Evolutionary conservation across 1,140 invertebrate genomes (phyloP).

Genomic region (Melanaphis sacchari): DNA sequence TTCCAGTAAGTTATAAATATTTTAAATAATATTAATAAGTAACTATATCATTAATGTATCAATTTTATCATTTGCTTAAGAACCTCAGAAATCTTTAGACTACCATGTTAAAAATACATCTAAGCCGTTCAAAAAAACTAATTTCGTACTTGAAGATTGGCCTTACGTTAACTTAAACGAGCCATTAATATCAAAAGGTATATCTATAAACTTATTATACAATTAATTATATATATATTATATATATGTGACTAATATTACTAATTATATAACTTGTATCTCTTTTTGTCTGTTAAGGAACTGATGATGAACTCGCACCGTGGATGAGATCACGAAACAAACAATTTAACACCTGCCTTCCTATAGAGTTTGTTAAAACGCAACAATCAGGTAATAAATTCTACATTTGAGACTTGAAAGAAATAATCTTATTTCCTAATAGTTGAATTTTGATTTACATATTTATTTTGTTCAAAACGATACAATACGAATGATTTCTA

Average conservation of each 20-base stretch:
- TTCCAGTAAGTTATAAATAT: background rate
- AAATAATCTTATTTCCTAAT: background rate
- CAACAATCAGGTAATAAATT: background rate
- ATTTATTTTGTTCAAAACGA: background rate
- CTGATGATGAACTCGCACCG: slow-evolving; percentile 8
- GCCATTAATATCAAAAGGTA: background rate
- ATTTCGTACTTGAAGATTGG: background rate
- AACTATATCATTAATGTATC: too few species aligned
- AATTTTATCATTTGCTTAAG: background rate
- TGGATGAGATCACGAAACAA: slow-evolving; percentile 23
- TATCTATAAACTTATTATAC: background rate
- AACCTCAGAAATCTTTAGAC: background rate
- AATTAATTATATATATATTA: background rate
- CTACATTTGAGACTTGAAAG: background rate
- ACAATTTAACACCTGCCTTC: background rate
- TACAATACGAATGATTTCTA: background rate
- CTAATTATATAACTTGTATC: background rate
- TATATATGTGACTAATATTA: too few species aligned
- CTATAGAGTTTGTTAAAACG: background rate
- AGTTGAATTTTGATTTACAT: background rate
- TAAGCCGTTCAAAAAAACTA: background rate
- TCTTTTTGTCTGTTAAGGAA: background rate
- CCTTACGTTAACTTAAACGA: background rate
- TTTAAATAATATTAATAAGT: background rate
- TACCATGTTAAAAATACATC: background rate